Evolutionary conservation across 2,888 invertebrate genomes (phyloP).

Genomic region (Tridacna gigas): DNA sequence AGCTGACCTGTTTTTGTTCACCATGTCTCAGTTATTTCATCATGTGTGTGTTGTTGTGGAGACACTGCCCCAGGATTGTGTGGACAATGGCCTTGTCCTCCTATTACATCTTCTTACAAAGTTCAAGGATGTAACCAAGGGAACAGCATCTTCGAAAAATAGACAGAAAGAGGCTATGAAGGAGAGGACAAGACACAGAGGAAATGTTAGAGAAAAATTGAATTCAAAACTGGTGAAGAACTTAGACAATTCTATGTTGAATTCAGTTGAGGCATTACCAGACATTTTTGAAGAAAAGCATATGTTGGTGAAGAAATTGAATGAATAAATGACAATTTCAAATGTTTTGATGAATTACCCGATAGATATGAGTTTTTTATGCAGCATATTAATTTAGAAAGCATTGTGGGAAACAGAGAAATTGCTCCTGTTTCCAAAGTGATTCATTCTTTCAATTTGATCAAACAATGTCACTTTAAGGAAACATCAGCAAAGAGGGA

Average conservation of each 20-base stretch:
- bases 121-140: slow-evolving; percentile 49
- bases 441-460: too few relatives aligned
- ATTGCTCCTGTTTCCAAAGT: too few relatives aligned
- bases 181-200: not conserved
- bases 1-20: slow-evolving; percentile 32
- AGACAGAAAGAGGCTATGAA: not conserved
- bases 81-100: slow-evolving; percentile 39
- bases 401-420: too few relatives aligned
- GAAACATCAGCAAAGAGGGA: too few relatives aligned
- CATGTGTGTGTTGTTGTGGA: slow-evolving; percentile 47
- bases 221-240: slow-evolving; percentile 31
- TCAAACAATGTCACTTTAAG: too few relatives aligned
- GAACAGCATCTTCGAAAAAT: not conserved
- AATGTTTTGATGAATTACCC: not conserved
- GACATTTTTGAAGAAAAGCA: slow-evolving; percentile 47
- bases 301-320: slow-evolving; percentile 53
- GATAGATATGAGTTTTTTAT: too few relatives aligned
- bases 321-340: not conserved
- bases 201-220: not conserved
- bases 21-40: slow-evolving; percentile 49
- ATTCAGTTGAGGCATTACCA: slow-evolving; percentile 31
- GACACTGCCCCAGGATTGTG: slow-evolving; percentile 22
- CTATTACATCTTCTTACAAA: slow-evolving; percentile 48
- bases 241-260: slow-evolving; percentile 34
- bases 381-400: too few relatives aligned